These are phyloP conservation scores for Ophthalmolycus amberensis DNA, from an alignment of 2,113 vertebrate genomes.

Conservation along the genomic window DNA sequence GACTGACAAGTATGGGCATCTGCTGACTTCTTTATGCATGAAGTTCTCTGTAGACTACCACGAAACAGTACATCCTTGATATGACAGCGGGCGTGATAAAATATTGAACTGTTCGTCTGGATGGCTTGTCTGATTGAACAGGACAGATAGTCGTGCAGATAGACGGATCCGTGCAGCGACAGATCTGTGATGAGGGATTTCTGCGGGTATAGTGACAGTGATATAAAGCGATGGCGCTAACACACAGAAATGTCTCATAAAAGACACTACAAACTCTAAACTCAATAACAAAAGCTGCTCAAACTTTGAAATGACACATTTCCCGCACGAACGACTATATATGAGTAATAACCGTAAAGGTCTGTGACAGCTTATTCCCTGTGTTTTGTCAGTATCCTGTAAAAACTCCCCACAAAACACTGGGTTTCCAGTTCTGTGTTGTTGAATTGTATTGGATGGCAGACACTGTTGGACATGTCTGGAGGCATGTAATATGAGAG, in stretches of 20 bases:
- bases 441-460: constrained; percentile 13
- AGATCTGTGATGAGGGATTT: constrained; percentile 45
- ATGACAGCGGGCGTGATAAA: constrained; percentile 59
- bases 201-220: constrained; percentile 31
- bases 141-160: constrained; percentile 41
- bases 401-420: no score
- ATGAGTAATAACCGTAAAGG: neutral
- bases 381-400: neutral
- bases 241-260: constrained; percentile 22
- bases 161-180: constrained; percentile 26
- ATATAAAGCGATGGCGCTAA: constrained; percentile 38
- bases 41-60: constrained; percentile 25
- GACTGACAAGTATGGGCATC: constrained; percentile 47
- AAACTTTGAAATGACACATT: neutral
- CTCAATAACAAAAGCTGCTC: constrained; percentile 26
- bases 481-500: constrained; percentile 3
- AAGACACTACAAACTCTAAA: constrained; percentile 27
- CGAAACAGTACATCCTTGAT: constrained; percentile 37
- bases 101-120: constrained; percentile 64
- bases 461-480: constrained; percentile 9
- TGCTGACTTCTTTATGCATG: constrained; percentile 48
- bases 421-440: neutral
- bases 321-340: neutral
- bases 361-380: constrained; percentile 14
- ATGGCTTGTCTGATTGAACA: constrained; percentile 55